phyloP scores from a whole-genome alignment of 2,888 invertebrate species.

The Cerastoderma edule region DNA sequence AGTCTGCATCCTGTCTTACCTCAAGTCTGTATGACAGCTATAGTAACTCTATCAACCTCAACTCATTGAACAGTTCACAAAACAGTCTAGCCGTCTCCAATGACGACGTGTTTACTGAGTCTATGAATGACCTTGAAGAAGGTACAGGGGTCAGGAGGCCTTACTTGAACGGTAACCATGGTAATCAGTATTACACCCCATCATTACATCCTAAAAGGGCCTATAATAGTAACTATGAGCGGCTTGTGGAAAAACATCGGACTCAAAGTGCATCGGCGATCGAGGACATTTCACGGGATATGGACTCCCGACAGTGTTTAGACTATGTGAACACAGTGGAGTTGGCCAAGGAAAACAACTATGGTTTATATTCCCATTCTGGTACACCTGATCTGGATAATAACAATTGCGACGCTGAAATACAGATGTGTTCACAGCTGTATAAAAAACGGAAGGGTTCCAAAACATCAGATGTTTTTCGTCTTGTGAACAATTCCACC shows the following conservation, averaged over 20 bases:
- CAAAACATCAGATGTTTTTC: constrained; percentile 39
- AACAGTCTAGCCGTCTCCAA: constrained; percentile 60
- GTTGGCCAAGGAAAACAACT: constrained; percentile 56
- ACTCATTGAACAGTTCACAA: constrained; percentile 61
- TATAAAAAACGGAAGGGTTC: constrained; percentile 46
- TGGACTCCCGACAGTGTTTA: constrained; percentile 27
- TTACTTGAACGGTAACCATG: constrained; percentile 15
- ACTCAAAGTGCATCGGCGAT: constrained; percentile 73
- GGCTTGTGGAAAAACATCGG: constrained; percentile 53
- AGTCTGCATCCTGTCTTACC: constrained; percentile 51
- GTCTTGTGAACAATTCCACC: constrained; percentile 52
- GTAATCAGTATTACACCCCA: constrained; percentile 16
- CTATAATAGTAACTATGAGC: background rate
- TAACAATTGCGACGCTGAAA: constrained; percentile 62
- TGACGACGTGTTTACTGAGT: constrained; percentile 69
- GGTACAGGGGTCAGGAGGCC: constrained; percentile 6
- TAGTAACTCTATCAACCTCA: constrained; percentile 49
- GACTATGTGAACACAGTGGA: constrained; percentile 61
- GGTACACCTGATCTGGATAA: constrained; percentile 41
- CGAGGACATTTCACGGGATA: constrained; percentile 64
- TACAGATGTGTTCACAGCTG: constrained; percentile 48
- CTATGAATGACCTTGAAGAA: constrained; percentile 43
- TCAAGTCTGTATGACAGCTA: constrained; percentile 48
- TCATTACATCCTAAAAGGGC: constrained; percentile 19
- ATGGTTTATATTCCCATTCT: constrained; percentile 41